Percentiles rank a stretch among this genome's conserved stretches.
Evolutionary conservation across 2,888 invertebrate genomes (phyloP).

Genomic region (Ectemnius lituratus): DNA sequence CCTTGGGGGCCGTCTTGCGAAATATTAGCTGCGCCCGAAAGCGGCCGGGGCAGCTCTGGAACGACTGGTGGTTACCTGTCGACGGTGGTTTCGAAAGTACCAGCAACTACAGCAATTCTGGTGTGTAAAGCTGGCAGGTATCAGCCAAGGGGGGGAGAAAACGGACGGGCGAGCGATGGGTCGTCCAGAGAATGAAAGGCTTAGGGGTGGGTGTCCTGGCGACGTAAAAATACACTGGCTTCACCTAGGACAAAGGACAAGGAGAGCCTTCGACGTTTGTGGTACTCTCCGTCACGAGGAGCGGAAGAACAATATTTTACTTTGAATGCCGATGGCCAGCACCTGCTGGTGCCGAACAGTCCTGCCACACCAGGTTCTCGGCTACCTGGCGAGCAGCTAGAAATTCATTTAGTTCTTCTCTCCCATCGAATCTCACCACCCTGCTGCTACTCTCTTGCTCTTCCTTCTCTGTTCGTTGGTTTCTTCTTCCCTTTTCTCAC

Average conservation of each 20-base stretch:
- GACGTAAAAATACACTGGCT: conserved; percentile 67
- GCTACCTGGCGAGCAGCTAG: conserved; percentile 41
- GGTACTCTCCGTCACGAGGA: conserved; percentile 55
- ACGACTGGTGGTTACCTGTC: conserved; percentile 50
- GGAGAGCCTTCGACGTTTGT: conserved; percentile 58
- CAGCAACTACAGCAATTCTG: conserved; percentile 38
- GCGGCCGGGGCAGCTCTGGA: conserved; percentile 12
- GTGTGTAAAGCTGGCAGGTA: conserved; percentile 36
- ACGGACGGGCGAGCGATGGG: not conserved
- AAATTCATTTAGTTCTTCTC: conserved; percentile 33
- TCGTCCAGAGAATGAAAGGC: conserved; percentile 67
- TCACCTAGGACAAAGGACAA: conserved; percentile 59
- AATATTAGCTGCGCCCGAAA: conserved; percentile 1
- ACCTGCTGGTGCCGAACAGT: conserved; percentile 65
- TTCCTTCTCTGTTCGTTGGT: not conserved
- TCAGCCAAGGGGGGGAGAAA: not conserved
- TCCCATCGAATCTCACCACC: conserved; percentile 8
- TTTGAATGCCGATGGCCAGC: conserved; percentile 63
- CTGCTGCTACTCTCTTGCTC: not conserved
- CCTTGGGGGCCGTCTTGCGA: conserved; percentile 12
- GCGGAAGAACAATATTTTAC: conserved; percentile 72
- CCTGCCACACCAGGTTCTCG: conserved; percentile 35
- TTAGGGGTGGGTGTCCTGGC: conserved; percentile 62
- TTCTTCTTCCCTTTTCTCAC: too few relatives aligned
- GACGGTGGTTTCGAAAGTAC: conserved; percentile 44